phyloP scores from a whole-genome alignment of 2,797 vertebrate genomes.

The Chelon auratus region DNA sequence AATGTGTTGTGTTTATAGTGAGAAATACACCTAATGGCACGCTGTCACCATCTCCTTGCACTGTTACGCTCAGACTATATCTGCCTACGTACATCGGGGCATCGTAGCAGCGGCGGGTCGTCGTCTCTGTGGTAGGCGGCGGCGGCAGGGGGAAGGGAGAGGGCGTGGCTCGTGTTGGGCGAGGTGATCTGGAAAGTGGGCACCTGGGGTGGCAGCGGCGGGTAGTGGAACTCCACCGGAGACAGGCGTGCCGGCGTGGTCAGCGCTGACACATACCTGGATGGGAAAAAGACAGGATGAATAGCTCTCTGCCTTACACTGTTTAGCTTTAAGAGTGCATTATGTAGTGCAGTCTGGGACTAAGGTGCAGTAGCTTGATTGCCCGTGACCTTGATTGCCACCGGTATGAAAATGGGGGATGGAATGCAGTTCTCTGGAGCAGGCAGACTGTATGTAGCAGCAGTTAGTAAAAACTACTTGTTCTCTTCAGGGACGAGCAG shows the following conservation, averaged over 20 bases:
- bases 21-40: no score
- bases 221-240: conserved; percentile 96
- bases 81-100: conserved; percentile 81
- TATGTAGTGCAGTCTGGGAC: neutral
- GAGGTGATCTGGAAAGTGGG: conserved; percentile 98
- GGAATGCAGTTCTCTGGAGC: neutral
- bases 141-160: conserved; percentile 91
- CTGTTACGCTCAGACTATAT: neutral
- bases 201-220: conserved; percentile 90
- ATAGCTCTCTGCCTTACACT: no score
- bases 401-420: neutral
- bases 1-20: no score
- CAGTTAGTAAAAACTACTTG: conserved; percentile 1
- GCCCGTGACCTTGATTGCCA: neutral
- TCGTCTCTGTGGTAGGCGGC: conserved; percentile 90
- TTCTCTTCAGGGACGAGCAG: neutral
- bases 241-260: conserved; percentile 97
- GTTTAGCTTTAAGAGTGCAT: no score
- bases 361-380: neutral
- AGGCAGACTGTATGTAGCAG: neutral
- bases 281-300: neutral
- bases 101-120: conserved; percentile 91
- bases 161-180: conserved; percentile 92
- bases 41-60: neutral
- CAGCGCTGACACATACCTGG: conserved; percentile 96